phyloP scores from a whole-genome alignment of 23 tunicate genomes.

The Diplosoma virens region DNA sequence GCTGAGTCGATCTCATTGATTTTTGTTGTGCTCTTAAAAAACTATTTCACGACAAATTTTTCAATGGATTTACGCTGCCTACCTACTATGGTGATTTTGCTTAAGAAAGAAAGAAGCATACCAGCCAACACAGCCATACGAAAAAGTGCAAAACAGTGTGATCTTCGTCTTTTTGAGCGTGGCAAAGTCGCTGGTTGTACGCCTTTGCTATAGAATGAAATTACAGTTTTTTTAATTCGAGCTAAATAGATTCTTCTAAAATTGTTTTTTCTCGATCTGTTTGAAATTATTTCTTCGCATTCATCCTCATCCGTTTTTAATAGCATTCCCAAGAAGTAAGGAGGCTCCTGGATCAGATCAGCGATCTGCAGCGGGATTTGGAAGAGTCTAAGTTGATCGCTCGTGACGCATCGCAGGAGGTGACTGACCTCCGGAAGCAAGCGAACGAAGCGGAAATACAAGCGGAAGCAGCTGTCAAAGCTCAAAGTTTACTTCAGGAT shows the following conservation, averaged over 20 bases:
- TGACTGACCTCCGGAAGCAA: slow-evolving; percentile 38
- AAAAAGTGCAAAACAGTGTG: too few species aligned
- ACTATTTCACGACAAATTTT: too few species aligned
- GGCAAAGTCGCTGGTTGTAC: too few species aligned
- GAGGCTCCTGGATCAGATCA: slow-evolving; percentile 59
- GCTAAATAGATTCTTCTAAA: not conserved
- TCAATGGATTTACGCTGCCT: too few species aligned
- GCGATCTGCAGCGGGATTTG: slow-evolving; percentile 51
- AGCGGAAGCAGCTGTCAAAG: slow-evolving; percentile 62
- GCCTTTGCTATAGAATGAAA: not conserved
- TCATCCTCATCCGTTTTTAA: not conserved
- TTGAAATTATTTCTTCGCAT: too few species aligned
- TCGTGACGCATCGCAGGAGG: slow-evolving; percentile 31
- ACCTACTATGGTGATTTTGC: too few species aligned
- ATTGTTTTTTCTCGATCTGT: too few species aligned
- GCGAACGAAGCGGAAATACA: slow-evolving; percentile 48
- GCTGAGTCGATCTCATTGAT: too few species aligned
- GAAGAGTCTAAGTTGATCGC: slow-evolving; percentile 44
- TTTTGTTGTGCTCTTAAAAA: too few species aligned
- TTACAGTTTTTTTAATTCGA: not conserved
- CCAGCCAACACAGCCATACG: too few species aligned
- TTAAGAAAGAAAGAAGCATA: too few species aligned
- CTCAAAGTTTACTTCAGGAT: slow-evolving; percentile 46
- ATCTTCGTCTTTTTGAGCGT: too few species aligned
- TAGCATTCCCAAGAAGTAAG: slow-evolving; percentile 68